Evolutionary conservation across 1,140 invertebrate species (phyloP), one percentile per base, ranked within the genome.

Genomic region (Megathymus violae): DNA sequence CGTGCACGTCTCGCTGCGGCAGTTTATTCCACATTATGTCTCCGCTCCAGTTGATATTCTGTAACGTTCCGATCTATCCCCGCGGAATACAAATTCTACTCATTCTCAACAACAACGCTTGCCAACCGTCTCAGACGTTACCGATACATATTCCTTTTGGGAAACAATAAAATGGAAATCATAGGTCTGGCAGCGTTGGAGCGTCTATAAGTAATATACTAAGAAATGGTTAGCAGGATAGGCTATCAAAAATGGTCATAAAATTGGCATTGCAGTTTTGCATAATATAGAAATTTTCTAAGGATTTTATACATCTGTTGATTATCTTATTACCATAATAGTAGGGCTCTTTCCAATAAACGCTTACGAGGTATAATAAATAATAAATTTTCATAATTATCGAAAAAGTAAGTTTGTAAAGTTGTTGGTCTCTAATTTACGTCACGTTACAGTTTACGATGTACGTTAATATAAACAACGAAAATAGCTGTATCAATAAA

Each of bases 1-100:
- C 69, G 70, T 77, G 74, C 83, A 86, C 81, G 77, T 80, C 67
- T 64, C 73, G 63, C 67, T 80, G 78, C 80, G 73, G 77, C 72
- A 69, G 76, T 85, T 82, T 82, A 82, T 78, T 76, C 78, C 71
- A 78, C 81, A 81, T 81, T 84, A 82, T 79, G 82, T 78, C 75
- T 80, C 62, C 71, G 43, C 56, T 41, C 40, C 73, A 64, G 74
- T 86, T 86, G 76, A 75, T 80, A 86, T 86, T 86, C 81, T 60
- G 71, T 34, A 61, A 66, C 68, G 74, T 73, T 76, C 38, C 34
- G 72, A 72, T 71, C 71, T 71, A 56, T 64, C 66, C 68, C 59
- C 62, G 22, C 70, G 69, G 83, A 84, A 86, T 86, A 82, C 83
- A 84, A 86, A 84, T 84, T 79, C 70, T 60, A 62, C 61, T 71